A percentile compares a stretch with the other conserved stretches of the same genome.
phyloP scores from a whole-genome alignment of 2,113 vertebrate species.

The Trogon surrucura region DNA sequence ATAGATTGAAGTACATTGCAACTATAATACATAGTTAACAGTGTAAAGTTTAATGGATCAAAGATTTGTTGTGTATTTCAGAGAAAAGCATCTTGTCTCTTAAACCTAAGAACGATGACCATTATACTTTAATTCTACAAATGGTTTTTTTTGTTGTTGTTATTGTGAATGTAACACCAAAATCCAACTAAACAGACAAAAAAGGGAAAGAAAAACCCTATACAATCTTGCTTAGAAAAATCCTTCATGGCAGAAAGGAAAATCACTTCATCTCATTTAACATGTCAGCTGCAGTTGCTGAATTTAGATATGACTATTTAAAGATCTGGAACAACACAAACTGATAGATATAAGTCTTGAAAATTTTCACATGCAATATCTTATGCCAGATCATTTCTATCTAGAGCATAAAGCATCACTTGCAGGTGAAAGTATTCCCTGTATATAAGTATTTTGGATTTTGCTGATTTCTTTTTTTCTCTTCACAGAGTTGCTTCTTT shows the following conservation, averaged over 20 bases:
- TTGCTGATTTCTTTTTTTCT: not conserved
- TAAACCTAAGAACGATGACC: not conserved
- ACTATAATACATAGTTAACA: not conserved
- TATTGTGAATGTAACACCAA: not conserved
- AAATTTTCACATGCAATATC: not conserved
- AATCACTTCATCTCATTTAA: not conserved
- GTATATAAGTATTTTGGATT: not conserved
- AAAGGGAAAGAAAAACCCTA: rapidly evolving
- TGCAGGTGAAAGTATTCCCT: not conserved
- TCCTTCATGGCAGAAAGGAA: not conserved
- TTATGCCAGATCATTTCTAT: not conserved
- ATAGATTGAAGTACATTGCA: not conserved
- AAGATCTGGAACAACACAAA: not conserved
- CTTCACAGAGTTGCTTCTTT: not conserved
- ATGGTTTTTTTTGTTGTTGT: not conserved
- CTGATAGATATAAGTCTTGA: not conserved
- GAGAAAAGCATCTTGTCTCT: not conserved
- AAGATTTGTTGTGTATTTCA: not conserved
- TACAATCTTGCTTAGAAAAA: not conserved
- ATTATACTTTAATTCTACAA: not conserved
- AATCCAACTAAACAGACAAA: not conserved
- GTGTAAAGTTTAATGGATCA: not conserved
- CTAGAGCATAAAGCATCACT: not conserved
- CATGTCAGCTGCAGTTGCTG: rapidly evolving
- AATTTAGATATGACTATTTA: not conserved